These are phyloP conservation scores for Epinephelus cyanopodus DNA, from an alignment of 2,113 vertebrate genomes.

Conservation along the genomic window DNA sequence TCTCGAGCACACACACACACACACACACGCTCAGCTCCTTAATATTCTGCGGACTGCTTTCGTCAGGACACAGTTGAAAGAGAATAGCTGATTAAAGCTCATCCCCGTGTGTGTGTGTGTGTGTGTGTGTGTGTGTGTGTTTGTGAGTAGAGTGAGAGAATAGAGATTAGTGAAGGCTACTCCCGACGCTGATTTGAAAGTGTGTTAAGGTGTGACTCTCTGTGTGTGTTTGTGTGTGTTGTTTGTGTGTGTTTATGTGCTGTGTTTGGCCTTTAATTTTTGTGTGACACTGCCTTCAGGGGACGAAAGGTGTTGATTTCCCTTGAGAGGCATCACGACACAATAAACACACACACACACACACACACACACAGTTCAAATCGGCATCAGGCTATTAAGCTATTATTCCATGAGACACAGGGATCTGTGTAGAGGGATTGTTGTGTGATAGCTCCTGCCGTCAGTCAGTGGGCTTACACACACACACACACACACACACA, in stretches of 20 bases:
- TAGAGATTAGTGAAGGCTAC: conserved; percentile 70
- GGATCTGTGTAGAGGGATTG: not conserved
- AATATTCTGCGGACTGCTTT: conserved; percentile 84
- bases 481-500: too few species aligned
- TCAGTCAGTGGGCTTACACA: not conserved
- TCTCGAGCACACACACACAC: not conserved
- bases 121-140: conserved; percentile 22
- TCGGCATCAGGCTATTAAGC: conserved; percentile 33
- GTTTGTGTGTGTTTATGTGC: not conserved
- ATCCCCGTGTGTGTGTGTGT: conserved; percentile 61
- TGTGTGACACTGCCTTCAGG: conserved; percentile 75
- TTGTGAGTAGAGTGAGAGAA: conserved; percentile 58
- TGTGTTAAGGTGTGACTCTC: conserved; percentile 45
- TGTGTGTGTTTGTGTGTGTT: not conserved
- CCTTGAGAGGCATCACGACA: conserved; percentile 81
- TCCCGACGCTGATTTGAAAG: conserved; percentile 57
- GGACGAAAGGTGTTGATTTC: conserved; percentile 88
- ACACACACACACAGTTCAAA: conserved; percentile 37
- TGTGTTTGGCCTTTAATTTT: conserved; percentile 72
- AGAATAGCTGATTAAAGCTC: conserved; percentile 91
- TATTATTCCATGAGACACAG: conserved; percentile 11
- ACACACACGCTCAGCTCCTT: conserved; percentile 70
- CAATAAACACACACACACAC: conserved; percentile 57
- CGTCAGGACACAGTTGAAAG: conserved; percentile 86
- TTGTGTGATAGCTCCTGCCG: not conserved